Evolutionary conservation across 2,113 vertebrate species (phyloP).

Genomic region (Panthera tigris): DNA sequence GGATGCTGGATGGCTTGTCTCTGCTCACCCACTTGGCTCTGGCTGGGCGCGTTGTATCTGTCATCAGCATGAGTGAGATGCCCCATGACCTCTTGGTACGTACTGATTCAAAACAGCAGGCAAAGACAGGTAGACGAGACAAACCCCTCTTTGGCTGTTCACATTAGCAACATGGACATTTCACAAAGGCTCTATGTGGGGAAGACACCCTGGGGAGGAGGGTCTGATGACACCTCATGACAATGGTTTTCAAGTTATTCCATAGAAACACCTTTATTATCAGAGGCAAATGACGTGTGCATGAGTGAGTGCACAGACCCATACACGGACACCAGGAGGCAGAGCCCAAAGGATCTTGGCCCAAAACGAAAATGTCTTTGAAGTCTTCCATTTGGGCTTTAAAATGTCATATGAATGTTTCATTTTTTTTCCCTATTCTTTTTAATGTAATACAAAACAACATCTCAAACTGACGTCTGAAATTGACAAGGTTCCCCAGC

Average conservation of each 20-base stretch:
- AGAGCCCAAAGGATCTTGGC: background rate
- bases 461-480: background rate
- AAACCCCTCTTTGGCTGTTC: background rate
- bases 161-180: background rate
- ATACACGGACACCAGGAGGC: background rate
- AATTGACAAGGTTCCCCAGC: background rate
- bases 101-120: background rate
- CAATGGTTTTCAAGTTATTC: background rate
- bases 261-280: background rate
- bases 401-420: background rate
- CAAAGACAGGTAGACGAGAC: background rate
- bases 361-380: background rate
- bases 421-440: background rate
- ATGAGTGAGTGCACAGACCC: background rate
- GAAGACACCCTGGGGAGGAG: background rate
- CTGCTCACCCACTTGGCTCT: background rate
- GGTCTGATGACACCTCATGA: background rate
- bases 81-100: background rate
- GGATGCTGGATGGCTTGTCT: background rate
- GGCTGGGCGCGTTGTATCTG: background rate
- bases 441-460: background rate
- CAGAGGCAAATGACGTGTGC: background rate
- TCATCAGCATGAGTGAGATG: background rate
- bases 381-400: background rate
- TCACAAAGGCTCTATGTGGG: background rate